Evolutionary conservation across 1,140 invertebrate species (phyloP).

Genomic region (Ips typographus): DNA sequence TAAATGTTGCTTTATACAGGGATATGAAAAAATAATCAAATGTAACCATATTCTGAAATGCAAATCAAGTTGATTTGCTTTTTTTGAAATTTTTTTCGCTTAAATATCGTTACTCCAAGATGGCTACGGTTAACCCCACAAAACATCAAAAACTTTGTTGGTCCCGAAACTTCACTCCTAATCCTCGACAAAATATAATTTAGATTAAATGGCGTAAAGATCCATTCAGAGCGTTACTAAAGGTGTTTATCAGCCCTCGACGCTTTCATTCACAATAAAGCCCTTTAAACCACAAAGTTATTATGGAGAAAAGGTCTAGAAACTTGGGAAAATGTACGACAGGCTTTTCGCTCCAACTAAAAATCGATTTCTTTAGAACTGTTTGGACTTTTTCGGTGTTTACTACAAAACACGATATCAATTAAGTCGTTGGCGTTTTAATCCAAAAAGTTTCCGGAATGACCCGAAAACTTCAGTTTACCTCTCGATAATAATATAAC

Average conservation of each 20-base stretch:
- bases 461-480: too few relatives aligned
- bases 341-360: constrained; percentile 11
- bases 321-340: constrained; percentile 22
- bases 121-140: not conserved
- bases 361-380: constrained; percentile 20
- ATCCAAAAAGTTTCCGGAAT: not conserved
- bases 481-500: too few relatives aligned
- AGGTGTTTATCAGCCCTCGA: constrained; percentile 23
- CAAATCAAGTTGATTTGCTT: too few relatives aligned
- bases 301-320: constrained; percentile 20
- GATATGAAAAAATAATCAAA: not conserved
- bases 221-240: constrained; percentile 14
- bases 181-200: constrained; percentile 4
- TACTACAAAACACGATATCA: constrained; percentile 2
- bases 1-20: not conserved
- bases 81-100: too few relatives aligned
- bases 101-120: not conserved
- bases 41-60: too few relatives aligned
- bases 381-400: constrained; percentile 5
- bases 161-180: not conserved
- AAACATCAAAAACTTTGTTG: not conserved
- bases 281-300: constrained; percentile 26
- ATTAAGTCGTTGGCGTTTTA: not conserved
- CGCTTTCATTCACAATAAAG: constrained; percentile 24
- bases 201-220: constrained; percentile 10